These are phyloP conservation scores for Drosophila sturtevanti DNA, from an alignment of 1,140 invertebrate species.

Conservation along the genomic window DNA sequence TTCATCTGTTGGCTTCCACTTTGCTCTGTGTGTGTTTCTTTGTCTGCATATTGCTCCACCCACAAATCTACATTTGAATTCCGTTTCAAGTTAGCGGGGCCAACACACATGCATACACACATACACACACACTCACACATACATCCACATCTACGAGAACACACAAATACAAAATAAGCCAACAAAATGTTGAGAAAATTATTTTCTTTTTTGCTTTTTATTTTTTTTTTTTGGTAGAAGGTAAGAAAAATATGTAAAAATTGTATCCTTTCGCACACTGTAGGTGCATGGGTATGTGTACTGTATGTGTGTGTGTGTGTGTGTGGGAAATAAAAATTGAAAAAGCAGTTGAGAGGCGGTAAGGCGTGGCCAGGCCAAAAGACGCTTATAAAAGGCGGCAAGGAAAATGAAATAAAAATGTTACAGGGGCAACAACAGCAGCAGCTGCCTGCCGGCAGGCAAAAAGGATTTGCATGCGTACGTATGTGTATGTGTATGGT, in stretches of 20 bases:
- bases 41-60: conserved; percentile 15
- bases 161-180: conserved; percentile 20
- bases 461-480: conserved; percentile 79
- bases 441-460: conserved; percentile 64
- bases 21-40: conserved; percentile 9
- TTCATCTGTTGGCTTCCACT: neutral
- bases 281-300: conserved; percentile 1
- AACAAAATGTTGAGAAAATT: conserved; percentile 20
- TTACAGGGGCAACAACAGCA: conserved; percentile 32
- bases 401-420: conserved; percentile 77
- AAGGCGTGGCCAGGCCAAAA: conserved; percentile 57
- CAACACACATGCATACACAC: conserved; percentile 26
- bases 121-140: conserved; percentile 17
- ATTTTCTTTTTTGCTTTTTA: conserved; percentile 56
- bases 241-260: conserved; percentile 18
- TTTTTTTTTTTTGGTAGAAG: conserved; percentile 38
- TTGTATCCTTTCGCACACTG: conserved; percentile 9
- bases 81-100: conserved; percentile 25
- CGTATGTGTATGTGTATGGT: conserved; percentile 17
- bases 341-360: conserved; percentile 48
- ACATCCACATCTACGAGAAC: neutral
- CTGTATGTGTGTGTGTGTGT: conserved; percentile 14
- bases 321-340: conserved; percentile 56
- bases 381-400: conserved; percentile 72
- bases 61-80: conserved; percentile 17